phyloP scores from a whole-genome alignment of 1,140 invertebrate genomes.

The Helicoverpa zea region DNA sequence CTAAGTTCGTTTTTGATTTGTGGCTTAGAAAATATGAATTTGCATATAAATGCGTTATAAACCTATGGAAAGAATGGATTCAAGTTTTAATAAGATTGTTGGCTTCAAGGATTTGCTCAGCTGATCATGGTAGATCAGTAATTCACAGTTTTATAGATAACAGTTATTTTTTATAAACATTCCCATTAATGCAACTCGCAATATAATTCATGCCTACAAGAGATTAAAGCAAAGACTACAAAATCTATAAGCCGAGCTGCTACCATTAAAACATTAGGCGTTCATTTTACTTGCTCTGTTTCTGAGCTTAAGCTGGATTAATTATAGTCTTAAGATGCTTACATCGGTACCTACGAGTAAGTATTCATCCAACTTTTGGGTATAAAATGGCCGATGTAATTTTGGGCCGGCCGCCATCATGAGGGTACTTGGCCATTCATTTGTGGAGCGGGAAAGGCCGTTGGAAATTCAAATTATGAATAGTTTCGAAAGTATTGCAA shows the following conservation, averaged over 20 bases:
- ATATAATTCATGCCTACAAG: no score
- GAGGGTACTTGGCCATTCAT: conserved; percentile 25
- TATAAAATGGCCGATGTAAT: conserved; percentile 28
- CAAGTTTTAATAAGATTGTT: no score
- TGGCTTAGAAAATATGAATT: no score
- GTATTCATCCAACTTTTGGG: conserved; percentile 19
- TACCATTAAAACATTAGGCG: background rate
- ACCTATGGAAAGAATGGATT: no score
- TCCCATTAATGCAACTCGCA: no score
- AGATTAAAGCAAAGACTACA: background rate
- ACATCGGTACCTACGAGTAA: conserved; percentile 10
- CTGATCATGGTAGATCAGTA: no score
- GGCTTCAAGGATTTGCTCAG: no score
- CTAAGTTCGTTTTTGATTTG: no score
- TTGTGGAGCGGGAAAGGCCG: background rate
- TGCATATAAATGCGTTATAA: no score
- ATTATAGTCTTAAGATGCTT: conserved; percentile 37
- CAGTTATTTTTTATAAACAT: no score
- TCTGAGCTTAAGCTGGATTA: conserved; percentile 28
- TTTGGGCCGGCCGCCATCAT: background rate
- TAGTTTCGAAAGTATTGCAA: conserved; percentile 23
- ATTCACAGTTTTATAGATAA: no score
- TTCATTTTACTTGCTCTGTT: conserved; percentile 11
- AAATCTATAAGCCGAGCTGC: background rate
- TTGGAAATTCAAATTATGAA: conserved; percentile 19